Conservation (phyloP, 2,888 invertebrate species). For the Stenodera caucasica region DNA sequence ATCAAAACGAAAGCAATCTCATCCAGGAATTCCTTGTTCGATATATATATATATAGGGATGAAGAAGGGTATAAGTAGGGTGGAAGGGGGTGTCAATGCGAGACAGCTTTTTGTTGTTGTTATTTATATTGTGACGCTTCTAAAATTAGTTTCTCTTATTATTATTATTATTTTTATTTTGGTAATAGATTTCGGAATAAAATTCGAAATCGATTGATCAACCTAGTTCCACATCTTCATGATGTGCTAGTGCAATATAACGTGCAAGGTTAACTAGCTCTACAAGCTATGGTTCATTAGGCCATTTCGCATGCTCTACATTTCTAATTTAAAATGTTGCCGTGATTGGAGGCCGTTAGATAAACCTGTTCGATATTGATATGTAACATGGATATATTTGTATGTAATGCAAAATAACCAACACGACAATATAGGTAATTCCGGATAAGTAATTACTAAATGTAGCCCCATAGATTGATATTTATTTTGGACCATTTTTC, state of each 20-base stretch:
- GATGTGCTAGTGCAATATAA: constrained; percentile 5
- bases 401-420: not conserved
- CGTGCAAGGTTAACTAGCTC: constrained; percentile 19
- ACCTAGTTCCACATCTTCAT: not conserved
- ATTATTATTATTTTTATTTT: no score
- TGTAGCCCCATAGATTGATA: not conserved
- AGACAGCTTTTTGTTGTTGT: not conserved
- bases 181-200: no score
- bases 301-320: constrained; percentile 17
- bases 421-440: not conserved
- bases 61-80: constrained; percentile 4
- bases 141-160: not conserved
- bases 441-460: not conserved
- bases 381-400: constrained; percentile 1
- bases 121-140: not conserved
- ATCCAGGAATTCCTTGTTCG: constrained; percentile 1
- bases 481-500: no score
- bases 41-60: not conserved
- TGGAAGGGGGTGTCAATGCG: constrained; percentile 10
- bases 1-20: constrained; percentile 18
- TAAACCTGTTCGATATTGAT: constrained; percentile 13
- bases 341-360: constrained; percentile 20
- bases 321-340: constrained; percentile 23
- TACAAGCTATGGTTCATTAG: constrained; percentile 22
- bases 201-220: not conserved